Evolutionary conservation across 2,888 invertebrate species (phyloP), one percentile per base, ranked within the genome.

Genomic region (Galerucella nymphaeae): DNA sequence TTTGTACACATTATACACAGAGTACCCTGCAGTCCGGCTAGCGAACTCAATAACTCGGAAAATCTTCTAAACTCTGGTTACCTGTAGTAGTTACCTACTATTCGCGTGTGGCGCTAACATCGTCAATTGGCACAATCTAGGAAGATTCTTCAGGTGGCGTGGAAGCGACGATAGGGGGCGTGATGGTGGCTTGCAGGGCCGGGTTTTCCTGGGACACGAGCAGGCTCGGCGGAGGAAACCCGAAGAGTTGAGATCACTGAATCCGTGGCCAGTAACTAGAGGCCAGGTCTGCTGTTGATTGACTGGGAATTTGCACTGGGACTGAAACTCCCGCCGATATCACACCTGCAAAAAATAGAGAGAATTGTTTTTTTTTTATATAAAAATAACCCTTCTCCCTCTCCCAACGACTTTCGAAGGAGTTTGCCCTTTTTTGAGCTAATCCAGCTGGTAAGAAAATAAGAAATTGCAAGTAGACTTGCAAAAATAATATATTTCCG

Each of bases 271-370:
- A 96, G 88, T 96, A 96, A 89, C 94, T 95, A 64, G 90, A 88
- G 38, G 86, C 82, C 68, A 86, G 80, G 87, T 94, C 94, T 77
- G 93, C 91, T 82, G 91, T 91, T 23, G 77, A 64, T 87, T 94
- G 94, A 81, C 94, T 95, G 66, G 96, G 96, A 84, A 96, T 96
- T 89, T 96, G 96, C 76, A 96, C 95, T 63, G 96, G 96, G 68
- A 96, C 96, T 75, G 95, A 95, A 66, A 96, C 95, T 38, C 96
- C 96, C 74, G 96, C 96, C 74, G 96, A 96, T 90, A 96, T 96
- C 82, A 96, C 94, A 86, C 96, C 96, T 96, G 90, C 61, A 89
- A 88, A 83, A 81, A 82, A 77, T 66, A 76, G 5, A 16, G n/a
- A 41, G 16, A 59, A 16, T 10, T 10, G 9, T 53, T 38, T 16